Percentiles rank a stretch among this genome's conserved stretches.
phyloP scores from a whole-genome alignment of 2,888 invertebrate species.

The Ormyrus labotus region DNA sequence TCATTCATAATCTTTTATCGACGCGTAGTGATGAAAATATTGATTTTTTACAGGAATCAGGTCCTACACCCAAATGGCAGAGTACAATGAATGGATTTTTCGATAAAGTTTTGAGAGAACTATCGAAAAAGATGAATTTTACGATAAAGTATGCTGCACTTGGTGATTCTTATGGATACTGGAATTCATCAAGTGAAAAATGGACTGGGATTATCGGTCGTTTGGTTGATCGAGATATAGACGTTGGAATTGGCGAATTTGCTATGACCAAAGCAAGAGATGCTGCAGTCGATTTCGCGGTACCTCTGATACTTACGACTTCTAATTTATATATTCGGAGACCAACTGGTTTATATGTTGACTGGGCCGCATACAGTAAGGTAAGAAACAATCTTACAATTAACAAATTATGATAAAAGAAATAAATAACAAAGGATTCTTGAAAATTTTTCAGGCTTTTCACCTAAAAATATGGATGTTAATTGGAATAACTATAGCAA shows the following conservation, averaged over 20 bases:
- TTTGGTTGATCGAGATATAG: slow-evolving; percentile 58
- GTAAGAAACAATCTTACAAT: slow-evolving; percentile 54
- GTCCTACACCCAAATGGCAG: not conserved
- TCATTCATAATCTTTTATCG: no score
- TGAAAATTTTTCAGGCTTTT: slow-evolving; percentile 42
- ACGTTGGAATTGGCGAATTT: slow-evolving; percentile 66
- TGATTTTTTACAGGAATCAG: slow-evolving; percentile 1
- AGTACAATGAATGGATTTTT: slow-evolving; percentile 30
- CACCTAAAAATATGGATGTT: slow-evolving; percentile 42
- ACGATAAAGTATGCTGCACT: slow-evolving; percentile 10
- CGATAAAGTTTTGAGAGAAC: slow-evolving; percentile 26
- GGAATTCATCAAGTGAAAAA: slow-evolving; percentile 21
- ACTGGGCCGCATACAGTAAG: slow-evolving; percentile 67
- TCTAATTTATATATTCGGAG: slow-evolving; percentile 63
- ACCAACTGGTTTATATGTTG: slow-evolving; percentile 56
- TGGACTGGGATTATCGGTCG: slow-evolving; percentile 67
- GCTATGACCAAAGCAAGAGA: slow-evolving; percentile 61
- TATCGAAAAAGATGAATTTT: slow-evolving; percentile 43
- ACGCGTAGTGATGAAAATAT: not conserved
- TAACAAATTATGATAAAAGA: not conserved
- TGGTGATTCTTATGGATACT: slow-evolving; percentile 60
- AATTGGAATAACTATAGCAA: slow-evolving; percentile 21
- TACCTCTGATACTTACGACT: slow-evolving; percentile 63
- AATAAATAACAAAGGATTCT: not conserved
- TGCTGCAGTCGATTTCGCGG: slow-evolving; percentile 64